phyloP scores from a whole-genome alignment of 2,113 vertebrate species.

The Litocranius walleri region DNA sequence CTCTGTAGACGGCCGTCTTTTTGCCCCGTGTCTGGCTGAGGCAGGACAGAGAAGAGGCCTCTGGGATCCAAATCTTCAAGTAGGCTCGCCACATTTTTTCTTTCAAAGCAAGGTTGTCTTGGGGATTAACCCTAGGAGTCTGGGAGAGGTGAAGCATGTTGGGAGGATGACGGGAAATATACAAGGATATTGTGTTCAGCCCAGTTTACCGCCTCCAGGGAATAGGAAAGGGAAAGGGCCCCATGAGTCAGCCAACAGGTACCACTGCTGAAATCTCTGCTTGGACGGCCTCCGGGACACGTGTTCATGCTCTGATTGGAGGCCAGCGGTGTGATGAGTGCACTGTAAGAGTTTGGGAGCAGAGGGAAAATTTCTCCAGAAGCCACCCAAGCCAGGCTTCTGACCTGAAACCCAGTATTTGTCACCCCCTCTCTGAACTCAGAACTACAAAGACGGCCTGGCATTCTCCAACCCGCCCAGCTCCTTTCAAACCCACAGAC shows the following conservation, averaged over 20 bases:
- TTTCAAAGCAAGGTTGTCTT: constrained; percentile 61
- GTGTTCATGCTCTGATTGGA: constrained; percentile 11
- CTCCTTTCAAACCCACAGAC: constrained; percentile 62
- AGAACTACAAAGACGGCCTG: constrained; percentile 62
- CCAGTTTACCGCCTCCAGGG: neutral
- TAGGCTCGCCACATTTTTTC: constrained; percentile 56
- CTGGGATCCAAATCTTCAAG: constrained; percentile 56
- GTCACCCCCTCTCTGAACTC: constrained; percentile 38
- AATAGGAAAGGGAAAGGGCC: neutral
- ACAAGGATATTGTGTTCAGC: neutral
- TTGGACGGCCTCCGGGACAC: neutral
- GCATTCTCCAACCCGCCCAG: constrained; percentile 57
- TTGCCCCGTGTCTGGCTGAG: constrained; percentile 11
- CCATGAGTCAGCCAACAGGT: constrained; percentile 14
- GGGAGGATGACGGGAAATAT: neutral
- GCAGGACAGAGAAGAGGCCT: constrained; percentile 18
- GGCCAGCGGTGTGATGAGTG: neutral
- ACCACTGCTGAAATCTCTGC: neutral
- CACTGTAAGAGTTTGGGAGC: constrained; percentile 34
- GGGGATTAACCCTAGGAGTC: constrained; percentile 46
- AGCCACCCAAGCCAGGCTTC: constrained; percentile 38
- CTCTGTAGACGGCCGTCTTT: constrained; percentile 19
- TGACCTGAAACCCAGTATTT: constrained; percentile 45
- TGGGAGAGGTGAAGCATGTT: constrained; percentile 34
- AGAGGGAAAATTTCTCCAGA: constrained; percentile 37